phyloP scores from a whole-genome alignment of 2,888 invertebrate genomes.

The Drosophila kambysellisi region DNA sequence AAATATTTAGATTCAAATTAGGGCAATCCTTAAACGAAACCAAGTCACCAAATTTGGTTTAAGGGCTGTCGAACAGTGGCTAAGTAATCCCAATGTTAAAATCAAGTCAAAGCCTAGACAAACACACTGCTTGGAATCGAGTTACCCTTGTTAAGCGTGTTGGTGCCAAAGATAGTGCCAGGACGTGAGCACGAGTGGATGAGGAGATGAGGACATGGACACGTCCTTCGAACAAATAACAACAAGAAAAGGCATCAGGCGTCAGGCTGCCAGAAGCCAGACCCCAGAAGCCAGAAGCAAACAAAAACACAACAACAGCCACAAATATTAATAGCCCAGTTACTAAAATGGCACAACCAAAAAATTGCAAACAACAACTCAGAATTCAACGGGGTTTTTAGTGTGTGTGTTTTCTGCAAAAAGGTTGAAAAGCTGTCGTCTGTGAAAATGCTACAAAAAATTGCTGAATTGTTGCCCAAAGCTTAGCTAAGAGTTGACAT shows the following conservation, averaged over 20 bases:
- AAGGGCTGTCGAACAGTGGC: not conserved
- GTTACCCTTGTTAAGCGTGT: constrained; percentile 77
- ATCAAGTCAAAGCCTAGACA: constrained; percentile 76
- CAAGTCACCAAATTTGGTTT: constrained; percentile 21
- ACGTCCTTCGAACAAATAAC: constrained; percentile 41
- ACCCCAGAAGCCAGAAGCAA: constrained; percentile 34
- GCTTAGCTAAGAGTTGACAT: constrained; percentile 27
- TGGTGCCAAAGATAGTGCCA: constrained; percentile 56
- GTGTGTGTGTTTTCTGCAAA: constrained; percentile 45
- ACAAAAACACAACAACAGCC: constrained; percentile 47
- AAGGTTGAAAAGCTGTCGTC: constrained; percentile 30
- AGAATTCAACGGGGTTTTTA: constrained; percentile 41
- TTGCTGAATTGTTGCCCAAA: not conserved
- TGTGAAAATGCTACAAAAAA: constrained; percentile 1
- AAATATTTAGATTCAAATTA: constrained; percentile 30
- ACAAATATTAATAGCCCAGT: constrained; percentile 76
- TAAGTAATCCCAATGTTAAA: constrained; percentile 50
- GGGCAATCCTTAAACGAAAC: constrained; percentile 16
- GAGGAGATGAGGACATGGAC: constrained; percentile 40
- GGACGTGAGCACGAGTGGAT: constrained; percentile 3
- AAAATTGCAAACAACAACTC: constrained; percentile 51
- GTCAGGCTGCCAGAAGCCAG: constrained; percentile 21
- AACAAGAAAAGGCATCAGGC: constrained; percentile 54
- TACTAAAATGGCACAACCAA: constrained; percentile 66
- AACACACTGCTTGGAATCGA: constrained; percentile 79